These are phyloP conservation scores for Synergus umbraculus DNA, from an alignment of 2,888 invertebrate genomes.

Conservation along the genomic window DNA sequence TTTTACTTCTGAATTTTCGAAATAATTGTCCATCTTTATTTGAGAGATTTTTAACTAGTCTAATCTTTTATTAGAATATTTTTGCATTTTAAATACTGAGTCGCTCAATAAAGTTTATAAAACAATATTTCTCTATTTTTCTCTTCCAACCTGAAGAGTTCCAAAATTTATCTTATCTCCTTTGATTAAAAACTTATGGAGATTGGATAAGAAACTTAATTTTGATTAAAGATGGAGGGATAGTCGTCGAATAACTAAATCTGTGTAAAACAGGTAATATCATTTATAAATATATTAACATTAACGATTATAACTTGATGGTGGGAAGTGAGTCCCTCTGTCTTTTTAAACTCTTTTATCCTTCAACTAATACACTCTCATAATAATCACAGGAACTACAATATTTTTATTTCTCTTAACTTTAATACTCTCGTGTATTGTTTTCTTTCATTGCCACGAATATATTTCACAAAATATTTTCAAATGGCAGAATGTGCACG, in stretches of 20 bases:
- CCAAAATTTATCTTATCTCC: not conserved
- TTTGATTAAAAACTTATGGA: not conserved
- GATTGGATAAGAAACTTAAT: too few relatives aligned
- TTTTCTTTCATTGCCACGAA: not conserved
- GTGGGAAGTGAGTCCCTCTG: slow-evolving; percentile 5
- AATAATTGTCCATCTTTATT: too few relatives aligned
- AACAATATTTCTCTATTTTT: not conserved
- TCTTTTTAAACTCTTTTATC: slow-evolving; percentile 29
- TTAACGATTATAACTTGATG: slow-evolving; percentile 37
- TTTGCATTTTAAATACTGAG: slow-evolving; percentile 10
- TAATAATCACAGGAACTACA: slow-evolving; percentile 36
- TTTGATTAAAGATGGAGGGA: not conserved
- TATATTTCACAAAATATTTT: slow-evolving; percentile 20
- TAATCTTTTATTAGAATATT: not conserved
- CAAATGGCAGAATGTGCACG: slow-evolving; percentile 9
- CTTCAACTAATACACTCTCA: not conserved
- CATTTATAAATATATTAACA: slow-evolving; percentile 37
- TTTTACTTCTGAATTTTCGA: not conserved
- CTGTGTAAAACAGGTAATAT: slow-evolving; percentile 19
- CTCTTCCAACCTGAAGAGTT: not conserved
- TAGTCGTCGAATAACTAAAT: not conserved
- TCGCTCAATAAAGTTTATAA: slow-evolving; percentile 18
- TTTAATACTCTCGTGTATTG: not conserved
- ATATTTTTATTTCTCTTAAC: slow-evolving; percentile 2
- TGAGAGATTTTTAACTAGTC: not conserved